These are phyloP conservation scores for Ivindomyrus marchei DNA, from an alignment of 2,113 vertebrate species.

Conservation along the genomic window DNA sequence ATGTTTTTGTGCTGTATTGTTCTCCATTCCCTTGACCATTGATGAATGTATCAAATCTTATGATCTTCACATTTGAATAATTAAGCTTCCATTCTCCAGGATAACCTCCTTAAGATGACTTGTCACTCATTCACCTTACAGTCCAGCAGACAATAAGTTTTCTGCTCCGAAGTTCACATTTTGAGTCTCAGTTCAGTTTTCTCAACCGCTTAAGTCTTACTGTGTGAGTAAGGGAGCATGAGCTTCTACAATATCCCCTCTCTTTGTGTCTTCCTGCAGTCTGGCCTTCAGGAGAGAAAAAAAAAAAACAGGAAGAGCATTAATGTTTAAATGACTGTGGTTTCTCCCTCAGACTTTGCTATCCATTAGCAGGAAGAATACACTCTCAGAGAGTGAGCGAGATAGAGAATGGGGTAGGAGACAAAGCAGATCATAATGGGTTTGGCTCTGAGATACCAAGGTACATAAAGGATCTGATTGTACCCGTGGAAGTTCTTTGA, in stretches of 20 bases:
- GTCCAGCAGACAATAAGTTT: not conserved
- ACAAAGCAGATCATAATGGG: not conserved
- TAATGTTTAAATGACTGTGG: conserved; percentile 65
- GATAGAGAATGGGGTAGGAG: not conserved
- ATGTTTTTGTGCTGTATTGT: not conserved
- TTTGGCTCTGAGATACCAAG: not conserved
- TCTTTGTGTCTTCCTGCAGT: conserved; percentile 10
- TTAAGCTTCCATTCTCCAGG: not conserved
- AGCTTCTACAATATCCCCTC: not conserved
- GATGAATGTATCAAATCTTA: not conserved
- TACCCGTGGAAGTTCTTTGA: conserved; percentile 15
- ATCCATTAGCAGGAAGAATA: conserved; percentile 51
- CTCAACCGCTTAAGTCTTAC: not conserved
- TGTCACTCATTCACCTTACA: not conserved
- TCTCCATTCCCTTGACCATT: not conserved
- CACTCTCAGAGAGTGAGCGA: conserved; percentile 27
- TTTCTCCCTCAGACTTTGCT: conserved; percentile 55
- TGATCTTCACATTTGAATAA: not conserved
- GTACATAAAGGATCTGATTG: conserved; percentile 3
- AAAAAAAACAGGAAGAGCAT: conserved; percentile 47
- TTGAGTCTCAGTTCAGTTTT: not conserved
- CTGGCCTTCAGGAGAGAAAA: conserved; percentile 49
- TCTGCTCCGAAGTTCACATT: not conserved
- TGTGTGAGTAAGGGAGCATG: not conserved
- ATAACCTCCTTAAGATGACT: not conserved